phyloP scores from a whole-genome alignment of 1,140 invertebrate genomes.

The Cherax destructor region DNA sequence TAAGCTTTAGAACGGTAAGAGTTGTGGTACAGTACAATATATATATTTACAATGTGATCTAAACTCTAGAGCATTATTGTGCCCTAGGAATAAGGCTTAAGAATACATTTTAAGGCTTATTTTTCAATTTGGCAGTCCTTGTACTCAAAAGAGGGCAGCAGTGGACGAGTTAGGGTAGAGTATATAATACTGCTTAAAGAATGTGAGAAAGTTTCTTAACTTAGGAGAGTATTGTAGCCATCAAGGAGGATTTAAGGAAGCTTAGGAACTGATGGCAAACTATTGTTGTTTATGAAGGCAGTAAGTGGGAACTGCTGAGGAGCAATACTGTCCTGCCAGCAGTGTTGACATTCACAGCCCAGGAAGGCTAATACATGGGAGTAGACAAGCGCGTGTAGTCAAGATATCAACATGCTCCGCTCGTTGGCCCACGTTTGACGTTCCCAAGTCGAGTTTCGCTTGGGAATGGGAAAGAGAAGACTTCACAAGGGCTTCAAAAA shows the following conservation, averaged over 20 bases:
- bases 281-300: slow-evolving; percentile 2
- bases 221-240: not conserved
- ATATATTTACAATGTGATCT: too few species aligned
- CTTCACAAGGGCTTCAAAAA: slow-evolving; percentile 40
- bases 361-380: not conserved
- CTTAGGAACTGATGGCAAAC: not conserved
- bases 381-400: not conserved
- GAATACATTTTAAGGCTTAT: too few species aligned
- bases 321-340: not conserved
- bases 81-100: too few species aligned
- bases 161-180: too few species aligned
- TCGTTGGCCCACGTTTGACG: not conserved
- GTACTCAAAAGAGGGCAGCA: too few species aligned
- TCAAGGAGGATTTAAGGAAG: not conserved
- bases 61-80: too few species aligned
- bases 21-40: too few species aligned
- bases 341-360: not conserved
- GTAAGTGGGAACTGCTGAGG: not conserved
- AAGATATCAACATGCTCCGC: not conserved
- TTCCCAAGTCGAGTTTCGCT: not conserved
- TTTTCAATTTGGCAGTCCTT: too few species aligned
- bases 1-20: too few species aligned
- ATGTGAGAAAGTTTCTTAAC: not conserved
- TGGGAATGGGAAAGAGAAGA: slow-evolving; percentile 46
- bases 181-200: too few species aligned